These are phyloP conservation scores for Paramormyrops hopkinsi DNA, from an alignment of 2,797 vertebrate species.

Conservation along the genomic window DNA sequence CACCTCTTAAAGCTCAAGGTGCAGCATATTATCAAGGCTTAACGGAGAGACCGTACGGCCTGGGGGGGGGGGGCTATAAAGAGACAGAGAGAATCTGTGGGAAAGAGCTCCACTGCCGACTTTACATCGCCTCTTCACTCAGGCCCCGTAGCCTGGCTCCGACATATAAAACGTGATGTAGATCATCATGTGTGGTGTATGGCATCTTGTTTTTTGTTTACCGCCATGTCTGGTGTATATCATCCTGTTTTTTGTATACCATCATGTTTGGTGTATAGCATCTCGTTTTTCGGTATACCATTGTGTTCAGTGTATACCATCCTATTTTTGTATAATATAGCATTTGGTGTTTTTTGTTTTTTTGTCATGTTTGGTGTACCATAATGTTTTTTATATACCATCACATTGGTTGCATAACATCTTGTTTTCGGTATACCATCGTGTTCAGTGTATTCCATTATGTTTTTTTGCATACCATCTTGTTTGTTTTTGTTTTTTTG, in stretches of 20 bases:
- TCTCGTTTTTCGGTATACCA: neutral
- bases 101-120: neutral
- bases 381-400: neutral
- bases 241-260: neutral
- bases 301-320: neutral
- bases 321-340: neutral
- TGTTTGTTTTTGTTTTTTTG: neutral
- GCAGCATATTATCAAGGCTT: conserved; percentile 25
- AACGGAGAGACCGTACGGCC: neutral
- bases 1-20: conserved; percentile 26
- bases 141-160: neutral
- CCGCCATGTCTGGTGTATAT: neutral
- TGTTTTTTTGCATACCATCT: neutral
- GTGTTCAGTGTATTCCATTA: neutral
- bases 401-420: neutral
- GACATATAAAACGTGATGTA: conserved; percentile 32
- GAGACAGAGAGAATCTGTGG: neutral
- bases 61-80: neutral
- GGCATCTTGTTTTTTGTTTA: neutral
- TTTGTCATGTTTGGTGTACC: neutral
- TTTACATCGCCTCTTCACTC: neutral
- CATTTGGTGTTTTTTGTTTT: neutral
- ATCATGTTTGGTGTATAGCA: neutral
- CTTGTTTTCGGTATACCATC: neutral
- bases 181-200: neutral